Base-by-base conservation (phyloP, 2,888 invertebrate species). In the Sesia apiformis region DNA sequence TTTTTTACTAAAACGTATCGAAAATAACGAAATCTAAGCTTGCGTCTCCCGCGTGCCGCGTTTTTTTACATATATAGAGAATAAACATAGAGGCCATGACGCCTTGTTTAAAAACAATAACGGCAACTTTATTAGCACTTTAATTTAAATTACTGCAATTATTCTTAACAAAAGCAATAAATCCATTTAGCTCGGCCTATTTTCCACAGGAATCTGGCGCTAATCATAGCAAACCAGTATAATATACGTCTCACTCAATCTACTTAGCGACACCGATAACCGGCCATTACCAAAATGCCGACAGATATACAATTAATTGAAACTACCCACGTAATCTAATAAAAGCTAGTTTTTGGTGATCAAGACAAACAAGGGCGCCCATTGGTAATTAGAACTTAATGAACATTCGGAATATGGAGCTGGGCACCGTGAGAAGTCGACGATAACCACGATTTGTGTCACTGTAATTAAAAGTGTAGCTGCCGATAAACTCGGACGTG, bases 241-340 rank as follows among this genome's bases (percentile, higher is more conserved):
- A 74, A 76, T 76, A 81, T 72, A 79, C 81, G 78, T 81, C 82
- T 84, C 75, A 82, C 79, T 81, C 78, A 74, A 84, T 83, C 81
- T 84, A 81, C 81, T 81, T 76, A 76, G 78, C 78, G 79, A 84
- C 84, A 81, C 81, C 78, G 87, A 86, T 85, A 86, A 82, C 82
- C 75, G 74, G 76, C 80, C 78, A 80, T 81, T 80, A 81, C 81
- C 80, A 78, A 82, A 81, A 81, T 69, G 84, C 83, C 86, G 87
- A 80, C 84, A 81, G 80, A 82, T 79, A 82, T 76, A 86, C 85
- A 84, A 87, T 88, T 88, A 89, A 88, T 88, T 82, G 84, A 85
- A 84, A 85, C 87, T 85, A 76, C 86, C 89, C 85, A 87, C 85
- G 81, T 89, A 86, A 89, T 89, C 87, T 86, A 84, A 88, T 87